Percentiles rank a stretch among this genome's conserved stretches.
These are phyloP conservation scores for Aurelia aurita DNA, from an alignment of 30 jellyfish, hydroid and myxozoan species.

Conservation along the genomic window DNA sequence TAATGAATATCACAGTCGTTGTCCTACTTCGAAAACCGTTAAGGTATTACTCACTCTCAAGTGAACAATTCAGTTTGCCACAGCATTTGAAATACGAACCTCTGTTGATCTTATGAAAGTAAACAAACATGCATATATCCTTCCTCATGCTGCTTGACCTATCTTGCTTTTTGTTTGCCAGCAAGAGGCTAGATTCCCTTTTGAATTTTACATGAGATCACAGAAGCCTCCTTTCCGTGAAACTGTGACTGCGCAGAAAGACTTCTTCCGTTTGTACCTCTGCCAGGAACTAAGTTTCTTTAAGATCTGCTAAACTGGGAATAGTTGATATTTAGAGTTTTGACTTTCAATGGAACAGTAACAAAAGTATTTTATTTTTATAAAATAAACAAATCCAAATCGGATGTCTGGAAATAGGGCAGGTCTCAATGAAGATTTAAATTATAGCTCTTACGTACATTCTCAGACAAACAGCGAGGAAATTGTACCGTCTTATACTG, in stretches of 20 bases:
- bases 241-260: constrained; percentile 11
- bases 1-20: constrained; percentile 12
- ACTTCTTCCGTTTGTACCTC: constrained; percentile 17
- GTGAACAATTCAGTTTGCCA: constrained; percentile 41
- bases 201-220: constrained; percentile 16
- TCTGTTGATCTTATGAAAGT: constrained; percentile 42
- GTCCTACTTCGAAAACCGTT: constrained; percentile 42
- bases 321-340: no score
- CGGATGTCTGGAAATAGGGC: no score
- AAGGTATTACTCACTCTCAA: constrained; percentile 8
- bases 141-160: constrained; percentile 58
- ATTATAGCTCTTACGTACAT: no score
- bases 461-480: no score
- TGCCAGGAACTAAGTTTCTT: no score
- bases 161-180: constrained; percentile 19
- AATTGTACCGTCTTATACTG: no score
- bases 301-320: no score
- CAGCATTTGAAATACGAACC: constrained; percentile 43
- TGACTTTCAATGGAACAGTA: no score
- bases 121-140: constrained; percentile 60
- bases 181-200: constrained; percentile 28
- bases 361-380: no score
- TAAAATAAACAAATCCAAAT: no score
- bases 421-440: no score
- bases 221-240: constrained; percentile 38